phyloP scores from a whole-genome alignment of 2,113 vertebrate species.

The Tachycineta bicolor region DNA sequence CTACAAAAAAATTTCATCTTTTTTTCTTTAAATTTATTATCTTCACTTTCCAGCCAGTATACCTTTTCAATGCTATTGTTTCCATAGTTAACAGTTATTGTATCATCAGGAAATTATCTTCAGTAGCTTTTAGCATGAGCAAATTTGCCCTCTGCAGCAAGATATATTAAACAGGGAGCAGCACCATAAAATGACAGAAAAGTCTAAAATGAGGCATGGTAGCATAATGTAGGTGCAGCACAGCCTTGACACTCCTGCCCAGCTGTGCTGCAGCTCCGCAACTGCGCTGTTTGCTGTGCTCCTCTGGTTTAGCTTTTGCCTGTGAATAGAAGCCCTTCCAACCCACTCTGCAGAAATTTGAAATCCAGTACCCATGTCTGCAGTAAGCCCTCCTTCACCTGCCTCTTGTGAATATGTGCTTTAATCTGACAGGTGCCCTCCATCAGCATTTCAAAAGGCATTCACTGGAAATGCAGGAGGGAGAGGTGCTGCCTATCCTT shows the following conservation, averaged over 20 bases:
- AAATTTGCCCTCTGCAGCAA: background rate
- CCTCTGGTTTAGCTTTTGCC: background rate
- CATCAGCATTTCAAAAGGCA: fast-evolving
- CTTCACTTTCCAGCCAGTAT: background rate
- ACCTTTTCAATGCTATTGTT: background rate
- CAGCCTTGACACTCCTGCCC: background rate
- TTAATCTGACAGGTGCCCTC: background rate
- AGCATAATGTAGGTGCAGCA: fast-evolving
- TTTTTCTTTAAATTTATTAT: background rate
- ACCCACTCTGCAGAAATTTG: background rate
- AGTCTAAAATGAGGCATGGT: background rate
- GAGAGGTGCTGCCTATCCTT: background rate
- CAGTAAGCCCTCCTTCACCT: background rate
- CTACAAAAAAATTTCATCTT: background rate
- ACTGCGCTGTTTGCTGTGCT: fast-evolving
- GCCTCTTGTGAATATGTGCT: background rate
- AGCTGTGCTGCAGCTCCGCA: background rate
- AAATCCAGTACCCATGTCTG: background rate
- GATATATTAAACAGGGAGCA: background rate
- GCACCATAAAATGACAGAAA: background rate
- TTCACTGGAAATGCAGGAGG: background rate
- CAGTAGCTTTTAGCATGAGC: background rate
- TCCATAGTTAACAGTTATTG: background rate
- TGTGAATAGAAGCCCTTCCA: background rate
- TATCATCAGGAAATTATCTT: background rate